A percentile compares a stretch with the other conserved stretches of the same genome.
These are phyloP conservation scores for Ceyx margarethae DNA, from an alignment of 2,113 vertebrate genomes.

Conservation along the genomic window DNA sequence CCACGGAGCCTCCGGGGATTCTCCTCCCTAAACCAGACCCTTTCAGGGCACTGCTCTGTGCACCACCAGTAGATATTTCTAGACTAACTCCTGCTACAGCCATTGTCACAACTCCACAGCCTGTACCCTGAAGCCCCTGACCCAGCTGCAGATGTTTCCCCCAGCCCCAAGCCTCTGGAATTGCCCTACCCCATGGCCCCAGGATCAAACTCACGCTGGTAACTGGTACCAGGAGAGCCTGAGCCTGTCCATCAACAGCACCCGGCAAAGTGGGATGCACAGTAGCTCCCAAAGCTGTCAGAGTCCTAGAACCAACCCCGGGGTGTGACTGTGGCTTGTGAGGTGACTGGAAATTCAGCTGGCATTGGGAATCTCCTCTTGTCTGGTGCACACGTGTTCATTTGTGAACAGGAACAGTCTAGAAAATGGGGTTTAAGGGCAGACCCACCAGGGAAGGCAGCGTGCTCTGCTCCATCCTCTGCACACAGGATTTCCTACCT, in stretches of 20 bases:
- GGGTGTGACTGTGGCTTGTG: background rate
- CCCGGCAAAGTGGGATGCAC: accelerated
- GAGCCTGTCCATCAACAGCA: accelerated
- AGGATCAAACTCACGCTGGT: accelerated
- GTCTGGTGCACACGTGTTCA: too few relatives aligned
- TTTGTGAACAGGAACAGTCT: background rate
- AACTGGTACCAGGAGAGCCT: background rate
- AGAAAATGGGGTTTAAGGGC: background rate
- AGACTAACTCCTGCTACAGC: background rate
- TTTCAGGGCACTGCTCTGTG: background rate
- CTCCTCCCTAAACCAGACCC: background rate
- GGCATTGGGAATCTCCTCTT: background rate
- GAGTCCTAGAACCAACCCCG: background rate
- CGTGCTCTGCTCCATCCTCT: accelerated
- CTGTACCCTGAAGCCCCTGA: accelerated
- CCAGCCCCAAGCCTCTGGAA: background rate
- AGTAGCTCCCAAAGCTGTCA: background rate
- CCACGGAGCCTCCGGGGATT: background rate
- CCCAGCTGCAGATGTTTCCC: too few relatives aligned
- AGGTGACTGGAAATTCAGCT: background rate
- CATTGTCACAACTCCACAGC: background rate
- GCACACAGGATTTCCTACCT: background rate
- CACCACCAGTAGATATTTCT: background rate
- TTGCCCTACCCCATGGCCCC: background rate
- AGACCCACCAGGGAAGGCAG: background rate